Base-by-base conservation (phyloP, 2,113 vertebrate genomes). In the Parotia lawesii region DNA sequence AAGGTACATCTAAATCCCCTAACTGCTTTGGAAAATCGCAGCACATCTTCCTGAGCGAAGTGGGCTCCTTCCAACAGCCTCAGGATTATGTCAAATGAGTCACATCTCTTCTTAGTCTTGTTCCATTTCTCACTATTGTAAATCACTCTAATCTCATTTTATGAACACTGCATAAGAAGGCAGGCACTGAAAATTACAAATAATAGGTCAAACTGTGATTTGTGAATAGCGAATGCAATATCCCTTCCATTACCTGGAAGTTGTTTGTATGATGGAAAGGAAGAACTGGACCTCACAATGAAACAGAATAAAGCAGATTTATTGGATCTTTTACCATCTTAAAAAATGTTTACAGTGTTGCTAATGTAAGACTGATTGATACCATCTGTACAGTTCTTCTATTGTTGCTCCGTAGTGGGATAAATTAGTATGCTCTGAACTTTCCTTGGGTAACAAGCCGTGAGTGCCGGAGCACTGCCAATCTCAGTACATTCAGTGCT, bases 101-200 rank as follows among this genome's bases (percentile, higher is more conserved):
- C 90, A 84, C 91, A 93, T 94, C 95, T 92, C 82, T n/a, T 84
- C 64, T 67, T 62, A 72, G 74, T 82, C 94, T 91, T 83, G 64
- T 85, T 93, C 87, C 78, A 70, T 90, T 80, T 94, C 85, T 94
- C 81, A 83, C 77, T 73, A 51, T 50, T 83, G 85, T 87, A 94
- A 95, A 94, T 96, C 85, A 82, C 78, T 87, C 75, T 89, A 89
- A 92, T 93, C 87, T 93, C 89, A 25, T 91, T 96, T 91, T 89
- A 89, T 78, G 87, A 96, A 87, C 58, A 79, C 78, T 5, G 7
- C 47, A 35, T 89, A 93, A 91, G 93, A 85, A 94, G 71, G 89
- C 75, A 96, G 87, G 87, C 87, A 91, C 78, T 48, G 78, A 96
- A 96, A 94, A 95, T 94, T 85, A 94, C 87, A 93, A 96, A 95